Evolutionary conservation across 2,797 vertebrate genomes (phyloP), one percentile per base, ranked within the genome.

Genomic region (Apogon talboti): DNA sequence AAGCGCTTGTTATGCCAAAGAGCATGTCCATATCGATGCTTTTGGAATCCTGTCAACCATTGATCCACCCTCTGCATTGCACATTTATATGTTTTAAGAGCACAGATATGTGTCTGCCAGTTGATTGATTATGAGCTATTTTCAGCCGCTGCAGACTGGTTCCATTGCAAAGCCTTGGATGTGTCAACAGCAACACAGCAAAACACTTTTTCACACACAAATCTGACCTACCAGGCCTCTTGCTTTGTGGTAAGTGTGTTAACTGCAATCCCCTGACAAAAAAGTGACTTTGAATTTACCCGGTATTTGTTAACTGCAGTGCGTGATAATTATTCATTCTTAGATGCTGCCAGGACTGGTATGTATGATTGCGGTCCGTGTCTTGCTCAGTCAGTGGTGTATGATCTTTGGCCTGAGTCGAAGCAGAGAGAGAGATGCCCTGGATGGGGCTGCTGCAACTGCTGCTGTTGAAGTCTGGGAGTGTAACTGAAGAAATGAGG

Each of bases 91-190:
- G 78, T 90, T 91, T 90, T 89, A 91, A 89, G 85, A 88, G 83
- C 80, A 90, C 89, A 91, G 89, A 92, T 91, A 89, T 90, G 89
- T 83, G 90, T 84, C 85, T 83, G 90, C 85, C 85, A 74, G 87
- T 79, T 88, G 87, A 92, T 92, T 89, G 91, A 92, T 91, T 84
- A 80, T 33, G 59, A 82, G 89, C 90, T 91, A 89, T 92, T 91
- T 92, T 85, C 66, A 71, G 87, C 81, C 10, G 70, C 66, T 52
- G 77, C 61, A 5, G 81, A 72, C 80, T 50, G 74, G 80, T 90
- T 90, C 84, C 78, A 88, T 87, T 76, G 79, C 79, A 66, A 56
- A 68, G 78, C 86, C 63, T 83, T 75, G 76, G 76, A 86, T 71
- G 72, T 88, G 84, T 89, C 82, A 75, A 83, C 68, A 46, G 73